phyloP scores from a whole-genome alignment of 1,140 invertebrate species.

The Drosophila subpulchrella region DNA sequence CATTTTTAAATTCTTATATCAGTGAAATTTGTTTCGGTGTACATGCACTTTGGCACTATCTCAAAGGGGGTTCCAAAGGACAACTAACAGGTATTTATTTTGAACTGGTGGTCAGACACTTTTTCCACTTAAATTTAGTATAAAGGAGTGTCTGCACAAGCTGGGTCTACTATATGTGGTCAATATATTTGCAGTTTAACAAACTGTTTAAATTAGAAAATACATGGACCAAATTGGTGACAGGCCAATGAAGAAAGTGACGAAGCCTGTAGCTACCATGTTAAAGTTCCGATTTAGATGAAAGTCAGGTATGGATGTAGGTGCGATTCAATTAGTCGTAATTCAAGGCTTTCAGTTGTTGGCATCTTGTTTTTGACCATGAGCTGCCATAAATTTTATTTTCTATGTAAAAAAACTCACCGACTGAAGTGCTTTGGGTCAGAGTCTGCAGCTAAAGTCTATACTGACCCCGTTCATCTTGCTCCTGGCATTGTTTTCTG shows the following conservation, averaged over 20 bases:
- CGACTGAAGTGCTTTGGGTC: neutral
- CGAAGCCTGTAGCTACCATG: constrained; percentile 19
- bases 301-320: constrained; percentile 12
- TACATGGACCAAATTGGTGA: neutral
- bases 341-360: constrained; percentile 1
- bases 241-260: constrained; percentile 6
- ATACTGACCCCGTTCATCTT: constrained; percentile 12
- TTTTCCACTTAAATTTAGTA: neutral
- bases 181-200: neutral
- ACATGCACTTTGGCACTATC: neutral
- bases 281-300: constrained; percentile 41
- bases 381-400: constrained; percentile 6
- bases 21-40: neutral
- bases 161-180: neutral
- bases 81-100: neutral
- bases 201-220: neutral
- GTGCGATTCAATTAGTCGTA: neutral
- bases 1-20: neutral
- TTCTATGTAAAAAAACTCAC: neutral
- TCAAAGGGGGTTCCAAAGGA: neutral
- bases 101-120: neutral
- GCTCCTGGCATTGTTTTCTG: constrained; percentile 40
- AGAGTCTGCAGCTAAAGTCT: neutral
- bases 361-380: too few species aligned
- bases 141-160: too few species aligned